Evolutionary conservation across 2,888 invertebrate genomes (phyloP).

Genomic region (Agrotis ipsilon): DNA sequence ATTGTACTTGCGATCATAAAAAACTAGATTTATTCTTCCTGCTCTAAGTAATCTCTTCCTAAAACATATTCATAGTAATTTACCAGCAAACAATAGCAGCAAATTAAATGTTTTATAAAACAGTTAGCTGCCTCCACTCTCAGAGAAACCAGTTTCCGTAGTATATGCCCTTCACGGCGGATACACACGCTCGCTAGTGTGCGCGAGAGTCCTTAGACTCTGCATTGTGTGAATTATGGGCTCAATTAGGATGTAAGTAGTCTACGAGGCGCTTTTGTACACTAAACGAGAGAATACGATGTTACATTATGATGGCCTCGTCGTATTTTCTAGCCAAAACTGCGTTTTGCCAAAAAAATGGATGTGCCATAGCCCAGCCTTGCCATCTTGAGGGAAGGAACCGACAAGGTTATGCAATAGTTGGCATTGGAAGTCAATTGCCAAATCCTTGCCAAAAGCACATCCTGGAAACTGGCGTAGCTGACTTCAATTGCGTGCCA

Average conservation of each 20-base stretch:
- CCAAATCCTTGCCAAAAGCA: slow-evolving; percentile 35
- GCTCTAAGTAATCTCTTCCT: not conserved
- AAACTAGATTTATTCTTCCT: not conserved
- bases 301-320: not conserved
- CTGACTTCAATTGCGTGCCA: slow-evolving; percentile 15
- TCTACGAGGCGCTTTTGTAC: slow-evolving; percentile 20
- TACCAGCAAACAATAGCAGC: slow-evolving; percentile 54
- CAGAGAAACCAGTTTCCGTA: slow-evolving; percentile 65
- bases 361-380: not conserved
- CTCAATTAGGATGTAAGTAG: slow-evolving; percentile 50
- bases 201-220: slow-evolving; percentile 56
- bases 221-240: slow-evolving; percentile 52
- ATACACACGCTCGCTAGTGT: slow-evolving; percentile 55
- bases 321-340: not conserved
- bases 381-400: not conserved
- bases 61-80: slow-evolving; percentile 21
- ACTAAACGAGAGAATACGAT: not conserved
- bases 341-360: not conserved
- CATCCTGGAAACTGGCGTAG: slow-evolving; percentile 5
- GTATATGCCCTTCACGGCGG: slow-evolving; percentile 67
- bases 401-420: not conserved
- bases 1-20: no score
- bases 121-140: slow-evolving; percentile 61
- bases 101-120: slow-evolving; percentile 61
- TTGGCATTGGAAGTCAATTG: slow-evolving; percentile 12